Evolutionary conservation across 2,113 vertebrate genomes (phyloP), one percentile per base, ranked within the genome.

Genomic region (Monarcha castaneiventris): DNA sequence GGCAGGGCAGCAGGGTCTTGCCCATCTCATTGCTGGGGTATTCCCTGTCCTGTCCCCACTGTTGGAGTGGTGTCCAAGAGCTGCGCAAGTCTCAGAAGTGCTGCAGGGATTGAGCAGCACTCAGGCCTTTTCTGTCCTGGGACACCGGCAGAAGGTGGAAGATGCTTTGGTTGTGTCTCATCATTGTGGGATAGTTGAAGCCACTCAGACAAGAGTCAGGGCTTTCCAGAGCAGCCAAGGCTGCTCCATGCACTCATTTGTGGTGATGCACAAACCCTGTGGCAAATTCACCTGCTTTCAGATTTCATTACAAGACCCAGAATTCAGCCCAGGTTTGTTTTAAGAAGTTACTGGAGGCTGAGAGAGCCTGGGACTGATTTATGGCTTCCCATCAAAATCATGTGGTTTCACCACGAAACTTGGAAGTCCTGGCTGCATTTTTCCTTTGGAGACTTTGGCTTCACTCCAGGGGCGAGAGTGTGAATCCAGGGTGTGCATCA

Each of bases 301-400:
- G 44, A 49, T 82, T 95, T 66, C 93, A 87, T 89, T 90, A 91
- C 95, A 73, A 87, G 87, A 15, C 81, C 63, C 61, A 85, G 80
- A 91, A 79, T 59, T 92, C 90, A 96, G 92, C 92, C 96, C 72
- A 72, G 96, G 92, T 96, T 96, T 94, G 90, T 96, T 96, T 90
- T 71, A 86, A 94, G 94, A 80, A 95, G 92, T 96, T 93, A 93
- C 75, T 0, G 0, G 88, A 84, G 93, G 67, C 85, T 68, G 83
- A 72, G 75, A 85, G 64, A 46, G 92, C 76, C 94, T 94, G 96
- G 94, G 92, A 89, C 88, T 95, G 93, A 96, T 96, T 96, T 97
- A 96, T 39, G 83, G 85, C 95, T 97, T 97, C 96, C 94, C 92
- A 90, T 92, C 90, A 92, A 83, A 84, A 94, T 95, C 92, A 67